Conservation (phyloP, 2,113 vertebrate species). For the Bombycilla garrulus region DNA sequence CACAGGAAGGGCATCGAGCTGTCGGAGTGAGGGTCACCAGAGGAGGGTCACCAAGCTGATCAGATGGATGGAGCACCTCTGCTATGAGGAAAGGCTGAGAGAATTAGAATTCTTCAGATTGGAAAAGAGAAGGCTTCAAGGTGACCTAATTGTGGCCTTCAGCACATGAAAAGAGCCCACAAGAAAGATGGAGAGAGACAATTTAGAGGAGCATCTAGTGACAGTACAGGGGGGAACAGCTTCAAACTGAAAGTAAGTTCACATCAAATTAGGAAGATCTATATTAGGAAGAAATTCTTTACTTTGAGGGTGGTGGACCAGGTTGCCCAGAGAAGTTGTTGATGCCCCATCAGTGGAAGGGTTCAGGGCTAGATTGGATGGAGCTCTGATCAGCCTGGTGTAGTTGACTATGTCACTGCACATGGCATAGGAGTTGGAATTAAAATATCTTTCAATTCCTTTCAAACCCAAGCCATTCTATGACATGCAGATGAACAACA, state of each 20-base stretch:
- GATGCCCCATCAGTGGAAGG: background rate
- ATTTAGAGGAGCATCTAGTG: background rate
- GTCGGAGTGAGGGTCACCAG: background rate
- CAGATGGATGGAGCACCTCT: background rate
- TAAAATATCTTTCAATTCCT: background rate
- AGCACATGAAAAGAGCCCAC: background rate
- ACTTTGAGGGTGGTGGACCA: background rate
- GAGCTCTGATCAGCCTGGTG: background rate
- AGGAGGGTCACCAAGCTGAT: accelerated
- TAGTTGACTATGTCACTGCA: no score
- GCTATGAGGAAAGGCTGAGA: background rate
- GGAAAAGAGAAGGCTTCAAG: background rate
- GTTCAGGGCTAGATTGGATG: background rate
- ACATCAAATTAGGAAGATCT: background rate
- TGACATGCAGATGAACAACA: background rate
- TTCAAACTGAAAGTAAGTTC: background rate
- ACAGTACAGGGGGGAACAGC: background rate
- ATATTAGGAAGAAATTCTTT: background rate
- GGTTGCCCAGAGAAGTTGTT: background rate
- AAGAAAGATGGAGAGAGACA: background rate
- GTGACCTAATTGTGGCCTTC: background rate
- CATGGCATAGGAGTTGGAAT: background rate
- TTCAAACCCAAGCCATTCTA: background rate
- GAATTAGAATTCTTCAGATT: background rate
- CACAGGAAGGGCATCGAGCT: accelerated